phyloP scores from a whole-genome alignment of 2,888 invertebrate genomes.

The Caenorhabditis afra region DNA sequence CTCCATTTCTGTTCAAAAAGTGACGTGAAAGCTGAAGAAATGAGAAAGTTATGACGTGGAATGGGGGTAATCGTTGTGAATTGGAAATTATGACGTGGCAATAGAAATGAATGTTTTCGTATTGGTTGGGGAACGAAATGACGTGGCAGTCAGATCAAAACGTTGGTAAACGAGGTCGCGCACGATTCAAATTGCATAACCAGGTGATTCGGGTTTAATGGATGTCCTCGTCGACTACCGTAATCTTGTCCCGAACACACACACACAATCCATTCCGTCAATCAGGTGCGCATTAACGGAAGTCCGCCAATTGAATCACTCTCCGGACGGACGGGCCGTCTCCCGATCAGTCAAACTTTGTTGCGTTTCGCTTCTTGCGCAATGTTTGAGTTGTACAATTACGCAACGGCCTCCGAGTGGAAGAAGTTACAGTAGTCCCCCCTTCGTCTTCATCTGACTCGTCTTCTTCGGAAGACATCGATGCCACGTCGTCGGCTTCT shows the following conservation, averaged over 20 bases:
- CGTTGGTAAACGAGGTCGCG: too few relatives aligned
- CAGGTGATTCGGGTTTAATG: neutral
- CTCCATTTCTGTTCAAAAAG: too few relatives aligned
- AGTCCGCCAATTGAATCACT: slow-evolving; percentile 42
- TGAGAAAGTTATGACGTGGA: too few relatives aligned
- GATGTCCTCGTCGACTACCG: neutral
- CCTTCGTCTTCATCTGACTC: neutral
- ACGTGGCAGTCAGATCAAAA: too few relatives aligned
- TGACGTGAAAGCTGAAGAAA: too few relatives aligned
- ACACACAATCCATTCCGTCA: slow-evolving; percentile 17
- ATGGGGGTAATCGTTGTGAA: neutral
- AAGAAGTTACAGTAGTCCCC: slow-evolving; percentile 29
- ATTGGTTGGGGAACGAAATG: too few relatives aligned
- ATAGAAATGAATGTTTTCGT: too few relatives aligned
- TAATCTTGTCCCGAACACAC: neutral
- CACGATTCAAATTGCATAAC: slow-evolving; percentile 8
- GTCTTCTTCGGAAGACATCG: slow-evolving; percentile 2
- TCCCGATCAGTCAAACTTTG: slow-evolving; percentile 48
- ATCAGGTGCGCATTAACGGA: slow-evolving; percentile 42
- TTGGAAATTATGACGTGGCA: too few relatives aligned
- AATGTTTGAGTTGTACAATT: slow-evolving; percentile 43
- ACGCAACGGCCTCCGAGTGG: slow-evolving; percentile 17
- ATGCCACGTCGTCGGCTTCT: slow-evolving; percentile 21
- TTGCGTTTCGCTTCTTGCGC: slow-evolving; percentile 39
- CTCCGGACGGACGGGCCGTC: slow-evolving; percentile 2